Evolutionary conservation across 2,888 invertebrate species (phyloP).

Genomic region (Tipula confusa): DNA sequence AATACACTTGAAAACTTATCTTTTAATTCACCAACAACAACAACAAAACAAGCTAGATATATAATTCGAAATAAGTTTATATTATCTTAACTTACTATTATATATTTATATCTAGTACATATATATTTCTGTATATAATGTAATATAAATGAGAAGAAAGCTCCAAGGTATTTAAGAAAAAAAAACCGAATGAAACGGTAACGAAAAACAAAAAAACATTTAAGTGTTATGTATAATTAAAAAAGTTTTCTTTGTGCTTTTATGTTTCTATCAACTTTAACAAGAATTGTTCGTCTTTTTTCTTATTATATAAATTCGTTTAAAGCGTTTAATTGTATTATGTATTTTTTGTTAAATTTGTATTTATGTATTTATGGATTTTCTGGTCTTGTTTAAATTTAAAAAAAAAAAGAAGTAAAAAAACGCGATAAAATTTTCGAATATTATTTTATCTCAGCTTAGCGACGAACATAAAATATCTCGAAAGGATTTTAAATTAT

Average conservation of each 20-base stretch:
- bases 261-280: neutral
- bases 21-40: neutral
- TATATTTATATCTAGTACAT: no score
- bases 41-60: neutral
- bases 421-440: no score
- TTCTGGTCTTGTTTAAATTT: no score
- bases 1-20: neutral
- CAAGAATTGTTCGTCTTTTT: neutral
- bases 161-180: no score
- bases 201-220: neutral
- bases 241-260: neutral
- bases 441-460: no score
- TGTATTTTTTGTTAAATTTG: no score
- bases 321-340: neutral
- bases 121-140: no score
- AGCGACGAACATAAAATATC: neutral
- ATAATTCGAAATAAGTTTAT: no score
- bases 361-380: no score
- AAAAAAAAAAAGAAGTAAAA: no score
- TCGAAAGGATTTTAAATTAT: neutral
- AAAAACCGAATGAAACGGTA: neutral
- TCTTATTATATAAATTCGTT: neutral
- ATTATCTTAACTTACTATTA: no score
- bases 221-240: slow-evolving; percentile 5
- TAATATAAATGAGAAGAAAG: no score